These are phyloP conservation scores for Nycticorax nycticorax DNA, from an alignment of 2,113 vertebrate species.

Conservation along the genomic window DNA sequence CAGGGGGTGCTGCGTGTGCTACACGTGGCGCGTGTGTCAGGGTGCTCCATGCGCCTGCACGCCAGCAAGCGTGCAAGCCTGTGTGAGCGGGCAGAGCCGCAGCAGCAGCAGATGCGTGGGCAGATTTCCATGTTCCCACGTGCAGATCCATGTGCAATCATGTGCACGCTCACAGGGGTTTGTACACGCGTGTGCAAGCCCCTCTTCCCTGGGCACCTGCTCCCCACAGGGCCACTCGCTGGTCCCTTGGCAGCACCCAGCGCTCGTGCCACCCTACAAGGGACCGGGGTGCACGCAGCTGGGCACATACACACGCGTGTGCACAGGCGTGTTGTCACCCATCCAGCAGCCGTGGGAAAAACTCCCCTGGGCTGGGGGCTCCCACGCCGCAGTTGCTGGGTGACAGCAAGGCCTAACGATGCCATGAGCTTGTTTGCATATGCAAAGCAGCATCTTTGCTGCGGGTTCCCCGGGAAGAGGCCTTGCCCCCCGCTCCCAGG, in stretches of 20 bases:
- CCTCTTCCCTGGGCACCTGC: not conserved
- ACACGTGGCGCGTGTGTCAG: fast-evolving
- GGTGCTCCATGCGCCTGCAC: fast-evolving
- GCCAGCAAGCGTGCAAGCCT: fast-evolving
- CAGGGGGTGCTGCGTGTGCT: fast-evolving
- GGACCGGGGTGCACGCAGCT: fast-evolving
- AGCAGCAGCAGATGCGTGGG: not conserved
- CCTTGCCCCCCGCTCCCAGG: not conserved
- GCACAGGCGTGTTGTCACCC: not conserved
- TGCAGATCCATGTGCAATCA: fast-evolving
- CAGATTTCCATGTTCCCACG: not conserved
- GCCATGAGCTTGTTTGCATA: constrained; percentile 57
- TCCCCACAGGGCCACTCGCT: fast-evolving
- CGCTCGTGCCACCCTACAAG: not conserved
- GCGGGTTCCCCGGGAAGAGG: constrained; percentile 12
- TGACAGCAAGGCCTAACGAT: constrained; percentile 5
- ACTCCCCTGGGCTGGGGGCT: not conserved
- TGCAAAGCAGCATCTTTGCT: constrained; percentile 29
- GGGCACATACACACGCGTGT: not conserved
- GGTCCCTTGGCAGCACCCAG: not conserved
- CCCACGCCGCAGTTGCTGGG: constrained; percentile 38
- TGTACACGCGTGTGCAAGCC: not conserved
- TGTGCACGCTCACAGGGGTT: fast-evolving
- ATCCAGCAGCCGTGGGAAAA: not conserved
- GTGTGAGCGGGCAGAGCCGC: fast-evolving